phyloP scores from a whole-genome alignment of 2,888 invertebrate species.

The Hermaeophaga mercurialis region DNA sequence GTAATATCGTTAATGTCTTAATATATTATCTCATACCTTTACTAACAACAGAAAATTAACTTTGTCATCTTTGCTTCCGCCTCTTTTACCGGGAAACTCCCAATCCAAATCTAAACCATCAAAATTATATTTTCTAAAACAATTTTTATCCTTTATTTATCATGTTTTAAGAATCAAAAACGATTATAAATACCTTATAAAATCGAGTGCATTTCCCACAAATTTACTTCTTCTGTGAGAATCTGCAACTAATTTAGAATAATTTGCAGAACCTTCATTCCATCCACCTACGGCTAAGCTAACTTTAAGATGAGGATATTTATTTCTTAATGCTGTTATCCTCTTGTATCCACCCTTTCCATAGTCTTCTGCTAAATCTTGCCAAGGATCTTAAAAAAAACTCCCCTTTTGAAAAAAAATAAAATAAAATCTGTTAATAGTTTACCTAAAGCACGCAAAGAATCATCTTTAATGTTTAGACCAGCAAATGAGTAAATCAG shows the following conservation, averaged over 20 bases:
- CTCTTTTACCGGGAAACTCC: constrained; percentile 83
- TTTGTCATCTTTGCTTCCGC: constrained; percentile 75
- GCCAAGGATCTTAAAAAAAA: constrained; percentile 73
- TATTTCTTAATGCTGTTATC: constrained; percentile 68
- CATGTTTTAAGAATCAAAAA: too few species aligned
- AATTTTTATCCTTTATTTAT: constrained; percentile 30
- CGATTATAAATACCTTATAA: constrained; percentile 63
- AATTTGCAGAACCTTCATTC: constrained; percentile 85
- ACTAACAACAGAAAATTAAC: constrained; percentile 78
- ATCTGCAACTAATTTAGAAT: constrained; percentile 71
- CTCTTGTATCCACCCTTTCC: constrained; percentile 75
- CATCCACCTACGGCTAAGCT: constrained; percentile 87
- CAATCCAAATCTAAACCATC: constrained; percentile 83
- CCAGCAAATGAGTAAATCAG: constrained; percentile 85
- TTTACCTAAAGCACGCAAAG: constrained; percentile 73
- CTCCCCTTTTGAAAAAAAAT: too few species aligned
- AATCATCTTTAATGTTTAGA: constrained; percentile 67
- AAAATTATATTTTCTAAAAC: constrained; percentile 70
- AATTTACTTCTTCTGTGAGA: constrained; percentile 68
- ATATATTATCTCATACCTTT: constrained; percentile 65
- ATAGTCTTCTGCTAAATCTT: constrained; percentile 75
- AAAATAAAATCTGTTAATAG: too few species aligned
- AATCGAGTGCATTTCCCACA: constrained; percentile 70
- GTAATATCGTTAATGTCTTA: too few species aligned
- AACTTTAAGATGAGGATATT: constrained; percentile 71